Evolutionary conservation across 2,888 invertebrate genomes (phyloP).

Genomic region (Diarsia dahlii): DNA sequence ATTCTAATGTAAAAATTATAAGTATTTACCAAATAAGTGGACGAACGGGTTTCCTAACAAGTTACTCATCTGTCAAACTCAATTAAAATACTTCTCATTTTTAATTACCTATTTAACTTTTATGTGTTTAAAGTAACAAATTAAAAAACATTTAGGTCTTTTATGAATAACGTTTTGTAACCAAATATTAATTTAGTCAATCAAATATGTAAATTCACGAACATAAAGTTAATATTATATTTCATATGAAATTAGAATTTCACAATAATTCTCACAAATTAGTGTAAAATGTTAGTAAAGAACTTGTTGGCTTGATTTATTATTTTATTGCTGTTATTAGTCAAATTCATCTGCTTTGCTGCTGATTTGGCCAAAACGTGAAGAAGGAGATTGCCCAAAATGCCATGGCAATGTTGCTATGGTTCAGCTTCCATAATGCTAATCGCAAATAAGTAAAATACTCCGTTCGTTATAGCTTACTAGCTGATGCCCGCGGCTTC

Average conservation of each 20-base stretch:
- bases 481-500: too few species aligned
- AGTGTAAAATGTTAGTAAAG: conserved; percentile 9
- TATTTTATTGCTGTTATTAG: conserved; percentile 22
- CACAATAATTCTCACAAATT: conserved; percentile 43
- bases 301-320: conserved; percentile 40
- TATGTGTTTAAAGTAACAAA: conserved; percentile 39
- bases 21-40: neutral
- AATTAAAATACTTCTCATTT: conserved; percentile 38
- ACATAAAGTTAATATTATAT: conserved; percentile 38
- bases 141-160: conserved; percentile 35
- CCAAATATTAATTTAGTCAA: conserved; percentile 59
- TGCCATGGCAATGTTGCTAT: neutral
- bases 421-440: neutral
- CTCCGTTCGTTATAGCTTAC: neutral
- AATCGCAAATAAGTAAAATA: neutral
- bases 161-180: conserved; percentile 43
- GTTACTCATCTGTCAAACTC: conserved; percentile 24
- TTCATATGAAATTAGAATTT: conserved; percentile 30
- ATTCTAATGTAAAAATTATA: neutral
- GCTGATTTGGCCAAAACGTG: neutral
- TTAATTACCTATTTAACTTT: conserved; percentile 27
- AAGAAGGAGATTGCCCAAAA: neutral
- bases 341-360: neutral
- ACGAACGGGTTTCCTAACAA: neutral
- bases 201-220: conserved; percentile 56